Conservation (phyloP, 1,140 invertebrate species). For the Catajapyx aquilonaris region DNA sequence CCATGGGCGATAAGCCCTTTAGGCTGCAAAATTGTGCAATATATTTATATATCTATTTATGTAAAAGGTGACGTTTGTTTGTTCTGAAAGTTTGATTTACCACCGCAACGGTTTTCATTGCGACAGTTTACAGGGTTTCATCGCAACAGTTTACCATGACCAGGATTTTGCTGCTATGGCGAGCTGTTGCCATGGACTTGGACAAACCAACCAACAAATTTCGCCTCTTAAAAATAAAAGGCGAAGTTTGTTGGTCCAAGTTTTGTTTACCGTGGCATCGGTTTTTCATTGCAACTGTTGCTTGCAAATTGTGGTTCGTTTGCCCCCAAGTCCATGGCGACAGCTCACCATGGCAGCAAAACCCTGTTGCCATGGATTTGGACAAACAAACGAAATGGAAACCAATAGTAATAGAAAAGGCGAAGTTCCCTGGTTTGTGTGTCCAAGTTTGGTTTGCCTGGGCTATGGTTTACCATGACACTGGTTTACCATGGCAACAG, state of each 20-base stretch:
- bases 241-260: not conserved
- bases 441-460: too few relatives aligned
- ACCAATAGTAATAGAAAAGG: slow-evolving; percentile 11
- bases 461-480: slow-evolving; percentile 44
- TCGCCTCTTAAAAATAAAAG: too few relatives aligned
- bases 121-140: slow-evolving; percentile 15
- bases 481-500: slow-evolving; percentile 22
- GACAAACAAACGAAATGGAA: slow-evolving; percentile 6
- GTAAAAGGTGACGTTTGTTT: not conserved
- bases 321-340: slow-evolving; percentile 16
- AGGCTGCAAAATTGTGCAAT: too few relatives aligned
- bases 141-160: too few relatives aligned
- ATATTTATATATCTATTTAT: too few relatives aligned
- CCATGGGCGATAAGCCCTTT: too few relatives aligned
- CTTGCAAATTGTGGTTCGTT: slow-evolving; percentile 15
- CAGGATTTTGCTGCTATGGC: slow-evolving; percentile 12
- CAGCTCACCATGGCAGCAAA: slow-evolving; percentile 16
- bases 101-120: not conserved
- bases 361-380: slow-evolving; percentile 8
- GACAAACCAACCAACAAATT: too few relatives aligned
- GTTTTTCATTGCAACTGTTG: slow-evolving; percentile 10
- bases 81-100: slow-evolving; percentile 1
- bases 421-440: slow-evolving; percentile 55
- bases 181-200: slow-evolving; percentile 17
- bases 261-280: slow-evolving; percentile 1